These are phyloP conservation scores for Atta cephalotes DNA, from an alignment of 1,140 invertebrate genomes.

Conservation along the genomic window DNA sequence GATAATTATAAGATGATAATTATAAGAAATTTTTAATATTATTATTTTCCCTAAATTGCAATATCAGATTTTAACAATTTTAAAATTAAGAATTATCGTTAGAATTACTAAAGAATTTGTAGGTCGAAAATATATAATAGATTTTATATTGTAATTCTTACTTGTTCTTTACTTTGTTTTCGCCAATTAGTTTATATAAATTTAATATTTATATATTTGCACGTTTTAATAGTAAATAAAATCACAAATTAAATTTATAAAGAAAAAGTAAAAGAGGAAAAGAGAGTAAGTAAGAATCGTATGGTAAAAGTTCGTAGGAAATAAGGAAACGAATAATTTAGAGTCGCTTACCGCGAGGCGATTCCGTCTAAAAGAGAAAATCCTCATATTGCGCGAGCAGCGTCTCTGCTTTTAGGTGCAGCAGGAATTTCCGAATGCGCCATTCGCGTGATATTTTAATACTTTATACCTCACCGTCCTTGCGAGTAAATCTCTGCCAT, in stretches of 20 bases:
- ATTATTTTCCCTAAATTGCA: too few species aligned
- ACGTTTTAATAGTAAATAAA: not conserved
- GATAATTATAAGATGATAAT: too few species aligned
- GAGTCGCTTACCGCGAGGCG: conserved; percentile 31
- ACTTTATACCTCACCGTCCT: conserved; percentile 65
- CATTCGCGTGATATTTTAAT: conserved; percentile 74
- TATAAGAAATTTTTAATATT: too few species aligned
- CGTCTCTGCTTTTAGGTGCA: conserved; percentile 46
- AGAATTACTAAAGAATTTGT: not conserved
- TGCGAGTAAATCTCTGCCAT: conserved; percentile 71
- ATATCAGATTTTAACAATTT: too few species aligned
- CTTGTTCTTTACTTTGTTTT: not conserved
- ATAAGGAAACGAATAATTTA: conserved; percentile 50
- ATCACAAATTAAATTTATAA: conserved; percentile 2
- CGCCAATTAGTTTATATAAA: not conserved
- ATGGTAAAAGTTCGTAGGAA: conserved; percentile 19
- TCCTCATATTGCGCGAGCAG: conserved; percentile 48
- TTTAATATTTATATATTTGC: not conserved
- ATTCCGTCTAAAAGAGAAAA: conserved; percentile 42
- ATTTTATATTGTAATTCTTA: conserved; percentile 16
- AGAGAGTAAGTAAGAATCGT: not conserved
- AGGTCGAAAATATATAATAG: not conserved
- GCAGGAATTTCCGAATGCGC: conserved; percentile 64
- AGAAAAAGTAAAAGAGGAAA: not conserved
- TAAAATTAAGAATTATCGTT: not conserved